Evolutionary conservation across 1,140 invertebrate genomes (phyloP).

Genomic region (Myzus persicae): DNA sequence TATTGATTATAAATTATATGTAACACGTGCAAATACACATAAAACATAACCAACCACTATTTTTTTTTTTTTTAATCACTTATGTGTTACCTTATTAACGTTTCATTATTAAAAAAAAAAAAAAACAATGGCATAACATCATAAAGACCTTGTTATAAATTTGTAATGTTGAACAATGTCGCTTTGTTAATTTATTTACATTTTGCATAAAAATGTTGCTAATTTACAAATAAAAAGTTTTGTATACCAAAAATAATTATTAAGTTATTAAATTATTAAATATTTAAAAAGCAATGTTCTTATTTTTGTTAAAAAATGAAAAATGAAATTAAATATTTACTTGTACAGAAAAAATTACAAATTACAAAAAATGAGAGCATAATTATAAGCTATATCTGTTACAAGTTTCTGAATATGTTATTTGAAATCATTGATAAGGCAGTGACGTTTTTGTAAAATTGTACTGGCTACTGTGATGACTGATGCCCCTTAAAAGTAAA

Average conservation of each 20-base stretch:
- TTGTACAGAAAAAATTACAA: background rate
- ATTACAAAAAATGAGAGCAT: background rate
- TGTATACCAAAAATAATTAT: background rate
- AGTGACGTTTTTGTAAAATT: background rate
- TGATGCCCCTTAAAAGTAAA: background rate
- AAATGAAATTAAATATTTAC: background rate
- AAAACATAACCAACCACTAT: background rate
- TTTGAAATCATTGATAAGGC: background rate
- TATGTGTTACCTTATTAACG: background rate
- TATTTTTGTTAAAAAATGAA: background rate
- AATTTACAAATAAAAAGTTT: background rate
- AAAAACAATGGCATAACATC: background rate
- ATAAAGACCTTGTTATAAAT: background rate
- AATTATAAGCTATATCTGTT: background rate
- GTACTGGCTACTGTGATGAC: background rate
- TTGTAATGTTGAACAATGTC: background rate
- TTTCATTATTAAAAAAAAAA: background rate
- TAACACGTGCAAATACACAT: background rate
- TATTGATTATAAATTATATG: background rate
- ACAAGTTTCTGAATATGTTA: background rate
- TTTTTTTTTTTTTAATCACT: background rate
- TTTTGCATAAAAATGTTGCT: background rate
- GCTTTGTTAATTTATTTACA: constrained; percentile 10
- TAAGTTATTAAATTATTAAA: no score
- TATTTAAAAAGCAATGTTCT: background rate